phyloP scores from a whole-genome alignment of 2,113 vertebrate species.

The Alligator sinensis region DNA sequence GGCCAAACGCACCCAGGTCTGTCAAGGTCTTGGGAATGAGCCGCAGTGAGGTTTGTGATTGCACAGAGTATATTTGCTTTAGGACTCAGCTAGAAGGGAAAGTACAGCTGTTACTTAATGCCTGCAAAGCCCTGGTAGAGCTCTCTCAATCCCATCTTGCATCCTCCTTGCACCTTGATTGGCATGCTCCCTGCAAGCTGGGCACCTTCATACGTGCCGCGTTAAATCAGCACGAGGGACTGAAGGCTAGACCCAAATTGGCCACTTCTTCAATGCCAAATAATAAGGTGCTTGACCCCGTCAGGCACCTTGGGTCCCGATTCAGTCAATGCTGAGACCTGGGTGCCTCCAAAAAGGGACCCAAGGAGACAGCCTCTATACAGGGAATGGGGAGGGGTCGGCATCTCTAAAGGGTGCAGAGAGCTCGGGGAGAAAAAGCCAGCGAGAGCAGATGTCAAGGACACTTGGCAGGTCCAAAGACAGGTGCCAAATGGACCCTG shows the following conservation, averaged over 20 bases:
- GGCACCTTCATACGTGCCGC: background rate
- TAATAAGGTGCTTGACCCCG: too few relatives aligned
- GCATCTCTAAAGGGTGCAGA: too few relatives aligned
- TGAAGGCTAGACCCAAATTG: background rate
- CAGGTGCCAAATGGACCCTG: too few relatives aligned
- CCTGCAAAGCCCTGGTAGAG: background rate
- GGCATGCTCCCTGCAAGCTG: background rate
- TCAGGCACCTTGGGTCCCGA: too few relatives aligned
- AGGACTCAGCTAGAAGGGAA: conserved; percentile 26
- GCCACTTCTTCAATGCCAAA: too few relatives aligned
- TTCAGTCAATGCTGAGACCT: too few relatives aligned
- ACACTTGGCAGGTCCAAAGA: too few relatives aligned
- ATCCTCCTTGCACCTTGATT: background rate
- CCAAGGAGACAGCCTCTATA: too few relatives aligned
- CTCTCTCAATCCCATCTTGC: background rate
- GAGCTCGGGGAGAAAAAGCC: too few relatives aligned
- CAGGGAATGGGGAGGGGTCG: too few relatives aligned
- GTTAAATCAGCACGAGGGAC: background rate
- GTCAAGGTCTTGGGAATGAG: conserved; percentile 58
- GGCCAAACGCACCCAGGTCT: conserved; percentile 34
- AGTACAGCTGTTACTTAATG: background rate
- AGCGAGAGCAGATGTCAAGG: too few relatives aligned
- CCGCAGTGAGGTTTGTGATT: conserved; percentile 49
- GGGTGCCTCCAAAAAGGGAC: too few relatives aligned
- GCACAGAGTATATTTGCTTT: conserved; percentile 56